phyloP scores from a whole-genome alignment of 2,797 vertebrate species.

The Psittacula derbiana region DNA sequence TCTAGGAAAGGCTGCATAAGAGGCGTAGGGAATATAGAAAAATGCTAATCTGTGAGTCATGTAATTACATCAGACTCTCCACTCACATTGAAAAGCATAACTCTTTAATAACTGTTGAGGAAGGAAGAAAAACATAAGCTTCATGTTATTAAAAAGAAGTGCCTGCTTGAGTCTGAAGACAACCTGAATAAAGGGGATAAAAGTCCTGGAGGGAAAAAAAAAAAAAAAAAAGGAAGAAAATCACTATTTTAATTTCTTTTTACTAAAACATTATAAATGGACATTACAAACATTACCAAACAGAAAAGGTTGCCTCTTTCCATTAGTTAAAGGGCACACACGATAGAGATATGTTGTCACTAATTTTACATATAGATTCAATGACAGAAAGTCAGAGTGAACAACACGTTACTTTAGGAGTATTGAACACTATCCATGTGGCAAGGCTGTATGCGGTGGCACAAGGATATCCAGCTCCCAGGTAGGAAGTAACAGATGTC shows the following conservation, averaged over 20 bases:
- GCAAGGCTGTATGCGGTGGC: rapidly evolving
- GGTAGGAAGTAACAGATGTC: not conserved
- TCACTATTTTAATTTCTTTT: not conserved
- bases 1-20: not conserved
- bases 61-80: not conserved
- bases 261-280: not conserved
- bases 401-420: rapidly evolving
- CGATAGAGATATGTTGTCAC: rapidly evolving
- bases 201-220: not conserved
- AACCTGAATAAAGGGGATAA: not conserved
- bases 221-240: no score
- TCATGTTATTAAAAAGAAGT: slow-evolving; percentile 2
- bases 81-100: not conserved
- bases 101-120: not conserved
- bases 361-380: not conserved
- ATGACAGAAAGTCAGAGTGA: not conserved
- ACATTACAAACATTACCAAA: not conserved
- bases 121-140: not conserved
- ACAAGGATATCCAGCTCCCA: not conserved
- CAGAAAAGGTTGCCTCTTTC: not conserved
- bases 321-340: not conserved
- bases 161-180: not conserved
- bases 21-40: not conserved
- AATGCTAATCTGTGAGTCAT: not conserved
- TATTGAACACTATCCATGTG: rapidly evolving